These are phyloP conservation scores for Plectropomus leopardus DNA, from an alignment of 2,113 vertebrate genomes.

Conservation along the genomic window DNA sequence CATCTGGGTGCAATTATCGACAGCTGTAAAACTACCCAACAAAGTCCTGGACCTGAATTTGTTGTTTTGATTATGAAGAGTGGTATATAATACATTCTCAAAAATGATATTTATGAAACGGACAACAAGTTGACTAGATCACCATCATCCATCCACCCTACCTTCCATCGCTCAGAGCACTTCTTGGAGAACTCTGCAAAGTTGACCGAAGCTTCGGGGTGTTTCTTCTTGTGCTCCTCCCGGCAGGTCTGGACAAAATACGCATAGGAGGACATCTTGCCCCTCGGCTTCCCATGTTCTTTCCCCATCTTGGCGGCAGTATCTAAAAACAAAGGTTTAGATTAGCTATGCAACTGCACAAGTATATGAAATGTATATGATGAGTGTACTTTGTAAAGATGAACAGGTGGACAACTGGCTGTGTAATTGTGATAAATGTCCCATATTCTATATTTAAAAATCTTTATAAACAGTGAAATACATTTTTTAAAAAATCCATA, in stretches of 20 bases:
- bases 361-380: neutral
- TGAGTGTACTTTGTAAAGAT: neutral
- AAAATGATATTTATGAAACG: too few species aligned
- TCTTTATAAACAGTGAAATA: neutral
- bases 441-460: neutral
- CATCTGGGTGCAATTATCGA: too few species aligned
- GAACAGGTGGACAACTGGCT: neutral
- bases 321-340: conserved; percentile 57
- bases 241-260: conserved; percentile 98
- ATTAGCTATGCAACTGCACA: neutral
- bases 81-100: neutral
- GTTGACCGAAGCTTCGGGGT: conserved; percentile 95
- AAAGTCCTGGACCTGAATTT: neutral
- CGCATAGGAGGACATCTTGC: conserved; percentile 98
- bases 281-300: conserved; percentile 94
- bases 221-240: conserved; percentile 99
- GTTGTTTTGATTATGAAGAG: neutral
- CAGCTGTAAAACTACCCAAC: neutral
- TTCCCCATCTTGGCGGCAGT: conserved; percentile 91
- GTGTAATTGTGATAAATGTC: too few species aligned
- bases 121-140: neutral
- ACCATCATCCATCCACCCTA: conserved; percentile 70
- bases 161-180: conserved; percentile 98
- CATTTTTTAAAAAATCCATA: too few species aligned
- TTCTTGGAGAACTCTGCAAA: conserved; percentile 98